Base-by-base conservation (phyloP, 2,113 vertebrate species). In the Cervus canadensis region DNA sequence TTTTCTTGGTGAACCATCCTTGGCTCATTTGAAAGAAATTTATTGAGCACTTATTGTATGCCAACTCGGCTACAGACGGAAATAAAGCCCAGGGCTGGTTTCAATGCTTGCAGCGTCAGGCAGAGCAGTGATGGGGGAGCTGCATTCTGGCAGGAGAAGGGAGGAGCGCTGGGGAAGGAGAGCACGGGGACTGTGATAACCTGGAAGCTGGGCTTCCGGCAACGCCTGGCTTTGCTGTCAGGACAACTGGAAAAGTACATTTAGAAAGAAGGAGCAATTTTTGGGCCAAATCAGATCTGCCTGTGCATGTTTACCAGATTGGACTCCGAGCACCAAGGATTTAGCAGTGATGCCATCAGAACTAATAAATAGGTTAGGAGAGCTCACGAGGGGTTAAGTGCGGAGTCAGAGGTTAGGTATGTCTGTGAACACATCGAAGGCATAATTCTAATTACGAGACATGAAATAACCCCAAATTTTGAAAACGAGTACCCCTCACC, bases 291-390 rank as follows among this genome's bases (percentile, higher is more conserved):
- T 82, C 43, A 45, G 76, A 86, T 95, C 85, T 95, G 94, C 79
- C 87, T 5, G 2, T 71, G 59, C 64, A 40, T 30, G 93, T 62
- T 92, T 64, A 95, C 78, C 90, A 74, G 81, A 83, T 17, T n/a
- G 4, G 11, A 67, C 85, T 86, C 3, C 3, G 50, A 54, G 43
- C 92, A 97, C 74, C 88, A 96, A 96, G 93, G n/a, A 95, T 91
- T 95, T 59, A 91, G 76, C 16, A 67, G 81, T 6, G 88, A 40
- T 92, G 84, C 17, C 33, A 54, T 98, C 95, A 98, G 87, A 97
- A 82, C 60, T 85, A 89, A 94, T 82, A 96, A 97, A 78, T 40
- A 92, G 67, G 84, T 95, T 82, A 82, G 50, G 33, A 59, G 87
- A 95, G 79, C 84, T 83, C 17, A 5, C 11, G 33, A 57, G 5